Conservation (phyloP, 1,140 invertebrate species). For the Meloidogyne floridensis region DNA sequence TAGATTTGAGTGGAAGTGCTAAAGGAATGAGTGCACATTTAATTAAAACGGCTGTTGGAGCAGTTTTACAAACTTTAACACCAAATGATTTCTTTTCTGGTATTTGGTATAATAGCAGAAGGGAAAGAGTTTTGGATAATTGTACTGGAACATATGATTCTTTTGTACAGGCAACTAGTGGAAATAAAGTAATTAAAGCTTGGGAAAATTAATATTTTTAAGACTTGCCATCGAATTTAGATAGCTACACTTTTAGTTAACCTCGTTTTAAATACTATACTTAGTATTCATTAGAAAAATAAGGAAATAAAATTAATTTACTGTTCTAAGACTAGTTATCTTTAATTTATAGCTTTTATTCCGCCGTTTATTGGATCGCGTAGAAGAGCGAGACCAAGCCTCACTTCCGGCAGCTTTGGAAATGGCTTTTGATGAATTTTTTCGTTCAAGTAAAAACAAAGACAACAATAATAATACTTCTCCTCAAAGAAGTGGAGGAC, state of each 20-base stretch:
- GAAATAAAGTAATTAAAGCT: conserved; percentile 25
- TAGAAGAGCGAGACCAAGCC: conserved; percentile 64
- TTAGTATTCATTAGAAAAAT: no score
- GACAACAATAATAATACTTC: background rate
- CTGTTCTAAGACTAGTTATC: no score
- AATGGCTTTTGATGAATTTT: conserved; percentile 50
- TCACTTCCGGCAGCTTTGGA: conserved; percentile 60
- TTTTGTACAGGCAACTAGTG: conserved; percentile 26
- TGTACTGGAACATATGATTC: conserved; percentile 16
- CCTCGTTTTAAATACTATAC: no score
- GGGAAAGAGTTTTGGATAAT: conserved; percentile 21
- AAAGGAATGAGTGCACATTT: conserved; percentile 50
- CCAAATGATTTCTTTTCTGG: conserved; percentile 54
- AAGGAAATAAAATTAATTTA: no score
- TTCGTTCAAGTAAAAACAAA: conserved; percentile 6
- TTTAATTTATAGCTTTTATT: conserved; percentile 47
- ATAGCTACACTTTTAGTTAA: no score
- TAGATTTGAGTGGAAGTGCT: conserved; percentile 50
- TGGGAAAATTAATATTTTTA: no score
- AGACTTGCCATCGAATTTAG: no score
- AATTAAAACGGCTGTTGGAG: conserved; percentile 40
- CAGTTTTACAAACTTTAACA: conserved; percentile 44
- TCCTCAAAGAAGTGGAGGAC: conserved; percentile 50
- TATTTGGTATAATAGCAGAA: conserved; percentile 45
- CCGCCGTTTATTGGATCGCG: conserved; percentile 50